Base-by-base conservation (phyloP, 2,888 invertebrate species). In the Fissipunctia ypsillon region DNA sequence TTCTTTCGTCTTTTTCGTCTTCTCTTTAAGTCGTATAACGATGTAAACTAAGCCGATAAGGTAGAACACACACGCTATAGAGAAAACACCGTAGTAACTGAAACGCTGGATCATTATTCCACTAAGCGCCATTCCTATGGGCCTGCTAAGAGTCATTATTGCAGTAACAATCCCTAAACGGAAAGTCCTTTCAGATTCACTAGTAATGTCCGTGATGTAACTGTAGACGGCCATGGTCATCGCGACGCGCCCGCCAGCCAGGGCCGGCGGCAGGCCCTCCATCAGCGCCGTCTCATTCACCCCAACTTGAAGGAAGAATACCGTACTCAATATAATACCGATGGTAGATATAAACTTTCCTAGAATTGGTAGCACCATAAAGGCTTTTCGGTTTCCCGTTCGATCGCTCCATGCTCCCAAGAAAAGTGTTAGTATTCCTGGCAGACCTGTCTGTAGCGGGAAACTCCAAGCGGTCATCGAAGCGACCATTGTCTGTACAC, bases 381-480 rank as follows among this genome's bases (percentile, higher is more conserved):
- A 97, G 0, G 96, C 94, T 88, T 97, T 97, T 59, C 97, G 92
- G 84, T 96, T 95, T 38, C 97, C 97, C n/a, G 96, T 96, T 59
- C 97, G 95, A 87, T 97, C 97, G 89, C 97, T 97, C 97, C 97
- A 97, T 2, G 97, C 96, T 1, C 97, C 97, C 25, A 97, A 89
- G 79, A 97, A 97, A 12, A 97, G 91, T 12, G 97, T 96, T 38
- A 97, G 91, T 35, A 97, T 89, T 1, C 97, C 96, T 2, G 97
- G 97, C 43, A 97, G 85, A 2, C 97, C 94, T 12, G 97, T 97
- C 87, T 97, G 97, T 31, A 97, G 89, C 0, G 97, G 95, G 38
- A 96, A 96, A 86, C 97, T 97, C 96, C 97, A 97, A 38, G 96
- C 96, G 9, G 96, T 95, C 95, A 97, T 96, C 43, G 96, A 93